A percentile compares a stretch with the other conserved stretches of the same genome.
Conservation (phyloP, 2,888 invertebrate genomes). For the Bellardia pandia region DNA sequence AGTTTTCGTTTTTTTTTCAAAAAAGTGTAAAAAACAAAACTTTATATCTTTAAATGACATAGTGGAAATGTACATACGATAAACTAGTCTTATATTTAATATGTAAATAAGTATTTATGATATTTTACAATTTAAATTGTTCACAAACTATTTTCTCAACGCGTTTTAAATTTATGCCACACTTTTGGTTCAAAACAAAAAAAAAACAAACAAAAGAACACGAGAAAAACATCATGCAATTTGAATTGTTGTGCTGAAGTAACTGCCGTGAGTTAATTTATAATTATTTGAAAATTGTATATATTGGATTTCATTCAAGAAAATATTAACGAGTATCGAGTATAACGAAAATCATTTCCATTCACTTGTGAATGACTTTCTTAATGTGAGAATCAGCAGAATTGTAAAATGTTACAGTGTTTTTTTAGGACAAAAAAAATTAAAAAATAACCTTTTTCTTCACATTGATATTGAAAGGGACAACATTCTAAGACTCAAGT, state of each 20-base stretch:
- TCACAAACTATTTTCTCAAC: slow-evolving; percentile 73
- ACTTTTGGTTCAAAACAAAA: slow-evolving; percentile 37
- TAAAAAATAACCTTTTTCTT: too few relatives aligned
- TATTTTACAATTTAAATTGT: slow-evolving; percentile 68
- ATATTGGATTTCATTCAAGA: too few relatives aligned
- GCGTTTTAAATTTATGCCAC: slow-evolving; percentile 76
- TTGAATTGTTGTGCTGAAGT: slow-evolving; percentile 32
- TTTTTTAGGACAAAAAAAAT: too few relatives aligned
- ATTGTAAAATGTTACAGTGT: too few relatives aligned
- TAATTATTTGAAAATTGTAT: not conserved
- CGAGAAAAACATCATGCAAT: slow-evolving; percentile 54
- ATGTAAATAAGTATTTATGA: slow-evolving; percentile 32
- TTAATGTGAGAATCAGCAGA: too few relatives aligned
- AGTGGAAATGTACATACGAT: not conserved
- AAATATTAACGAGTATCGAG: too few relatives aligned
- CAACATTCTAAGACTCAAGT: too few relatives aligned
- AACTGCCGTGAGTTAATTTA: slow-evolving; percentile 16
- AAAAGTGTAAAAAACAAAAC: slow-evolving; percentile 7
- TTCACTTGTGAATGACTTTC: too few relatives aligned
- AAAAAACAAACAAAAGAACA: slow-evolving; percentile 25
- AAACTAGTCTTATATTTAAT: not conserved
- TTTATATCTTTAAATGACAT: slow-evolving; percentile 22
- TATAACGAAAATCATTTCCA: too few relatives aligned
- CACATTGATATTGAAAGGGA: too few relatives aligned
- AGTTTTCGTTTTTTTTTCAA: not conserved